These are phyloP conservation scores for Phalacrocorax brasilianus DNA, from an alignment of 2,113 vertebrate species.

Conservation along the genomic window DNA sequence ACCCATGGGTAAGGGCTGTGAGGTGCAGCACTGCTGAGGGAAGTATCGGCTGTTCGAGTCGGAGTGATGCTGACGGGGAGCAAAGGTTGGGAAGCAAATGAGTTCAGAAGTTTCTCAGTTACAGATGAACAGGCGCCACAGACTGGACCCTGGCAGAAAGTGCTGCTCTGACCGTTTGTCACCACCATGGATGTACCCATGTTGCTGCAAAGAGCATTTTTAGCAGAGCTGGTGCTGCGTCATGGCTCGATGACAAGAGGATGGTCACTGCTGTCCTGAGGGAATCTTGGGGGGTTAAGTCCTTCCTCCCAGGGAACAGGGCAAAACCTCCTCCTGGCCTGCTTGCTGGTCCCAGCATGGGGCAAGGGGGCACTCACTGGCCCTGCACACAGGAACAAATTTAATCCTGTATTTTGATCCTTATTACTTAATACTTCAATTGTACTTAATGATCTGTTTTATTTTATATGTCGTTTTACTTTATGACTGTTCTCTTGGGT, in stretches of 20 bases:
- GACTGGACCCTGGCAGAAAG: not conserved
- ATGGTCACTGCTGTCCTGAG: fast-evolving
- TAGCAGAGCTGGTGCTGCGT: not conserved
- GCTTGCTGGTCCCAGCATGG: fast-evolving
- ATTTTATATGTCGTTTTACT: slow-evolving; percentile 11
- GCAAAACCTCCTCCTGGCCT: not conserved
- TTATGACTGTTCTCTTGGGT: slow-evolving; percentile 42
- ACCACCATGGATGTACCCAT: not conserved
- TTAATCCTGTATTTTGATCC: not conserved
- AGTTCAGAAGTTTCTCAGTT: not conserved
- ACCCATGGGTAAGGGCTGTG: not conserved
- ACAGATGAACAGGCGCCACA: not conserved
- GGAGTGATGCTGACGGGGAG: not conserved
- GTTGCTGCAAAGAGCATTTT: not conserved
- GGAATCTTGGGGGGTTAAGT: not conserved
- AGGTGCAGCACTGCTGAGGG: not conserved
- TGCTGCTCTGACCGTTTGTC: not conserved
- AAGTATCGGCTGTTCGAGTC: fast-evolving
- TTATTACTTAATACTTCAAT: slow-evolving; percentile 62
- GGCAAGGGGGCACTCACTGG: not conserved
- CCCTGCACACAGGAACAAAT: not conserved
- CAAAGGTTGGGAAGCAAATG: not conserved
- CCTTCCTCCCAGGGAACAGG: not conserved
- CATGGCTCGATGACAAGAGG: not conserved
- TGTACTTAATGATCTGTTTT: slow-evolving; percentile 37